These are phyloP conservation scores for Sciurus vulgaris DNA, from an alignment of 2,797 vertebrate genomes.

Conservation along the genomic window DNA sequence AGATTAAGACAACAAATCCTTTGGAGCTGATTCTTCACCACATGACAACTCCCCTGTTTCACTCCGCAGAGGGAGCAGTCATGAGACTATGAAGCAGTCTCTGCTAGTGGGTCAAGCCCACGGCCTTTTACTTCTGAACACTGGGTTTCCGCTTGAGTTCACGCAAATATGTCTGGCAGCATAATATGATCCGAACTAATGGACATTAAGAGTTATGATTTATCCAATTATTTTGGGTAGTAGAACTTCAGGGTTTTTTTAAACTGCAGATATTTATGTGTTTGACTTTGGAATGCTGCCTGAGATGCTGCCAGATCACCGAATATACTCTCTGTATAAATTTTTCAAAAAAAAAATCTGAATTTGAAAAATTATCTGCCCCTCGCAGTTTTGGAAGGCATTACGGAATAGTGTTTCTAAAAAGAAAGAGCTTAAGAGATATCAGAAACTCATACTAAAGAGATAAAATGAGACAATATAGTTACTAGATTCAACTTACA, in stretches of 20 bases:
- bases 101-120: background rate
- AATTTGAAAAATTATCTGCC: slow-evolving; percentile 20
- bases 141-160: background rate
- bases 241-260: background rate
- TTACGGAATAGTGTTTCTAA: background rate
- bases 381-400: background rate
- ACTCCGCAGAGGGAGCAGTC: background rate
- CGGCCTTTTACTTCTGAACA: background rate
- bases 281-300: background rate
- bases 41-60: background rate
- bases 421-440: slow-evolving; percentile 41
- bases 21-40: background rate
- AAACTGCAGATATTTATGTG: background rate
- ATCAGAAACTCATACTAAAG: background rate
- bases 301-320: background rate
- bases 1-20: background rate
- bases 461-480: slow-evolving; percentile 40
- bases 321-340: background rate
- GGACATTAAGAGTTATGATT: background rate
- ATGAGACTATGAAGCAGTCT: background rate
- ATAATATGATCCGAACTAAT: background rate
- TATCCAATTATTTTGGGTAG: background rate
- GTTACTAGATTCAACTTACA: background rate
- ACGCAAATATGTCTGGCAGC: background rate
- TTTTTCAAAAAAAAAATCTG: slow-evolving; percentile 11